phyloP scores from a whole-genome alignment of 1,140 invertebrate species.

The Pygmarrhopalites habei region DNA sequence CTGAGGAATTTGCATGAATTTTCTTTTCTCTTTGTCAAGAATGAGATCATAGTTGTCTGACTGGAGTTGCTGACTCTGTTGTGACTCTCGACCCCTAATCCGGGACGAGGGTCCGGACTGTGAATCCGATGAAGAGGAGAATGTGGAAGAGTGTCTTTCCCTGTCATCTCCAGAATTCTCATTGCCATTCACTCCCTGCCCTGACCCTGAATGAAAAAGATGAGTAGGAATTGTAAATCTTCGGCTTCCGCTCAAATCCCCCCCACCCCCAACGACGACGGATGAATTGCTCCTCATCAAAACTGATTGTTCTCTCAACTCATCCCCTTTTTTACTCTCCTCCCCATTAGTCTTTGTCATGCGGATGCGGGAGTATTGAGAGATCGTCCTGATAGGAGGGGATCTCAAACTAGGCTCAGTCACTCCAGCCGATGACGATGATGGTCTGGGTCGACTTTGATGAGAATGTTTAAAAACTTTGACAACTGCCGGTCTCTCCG shows the following conservation, averaged over 20 bases:
- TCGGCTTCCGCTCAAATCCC: background rate
- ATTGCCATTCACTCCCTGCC: no score
- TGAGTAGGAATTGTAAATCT: background rate
- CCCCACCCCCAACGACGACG: background rate
- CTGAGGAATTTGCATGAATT: constrained; percentile 16
- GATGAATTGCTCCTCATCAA: background rate
- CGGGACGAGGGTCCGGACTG: background rate
- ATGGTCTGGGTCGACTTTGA: no score
- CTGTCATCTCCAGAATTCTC: no score
- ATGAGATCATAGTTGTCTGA: constrained; percentile 26
- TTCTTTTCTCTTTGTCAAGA: constrained; percentile 24
- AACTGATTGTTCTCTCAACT: no score
- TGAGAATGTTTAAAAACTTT: no score
- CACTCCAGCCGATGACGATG: no score
- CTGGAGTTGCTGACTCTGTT: background rate
- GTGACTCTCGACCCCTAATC: background rate
- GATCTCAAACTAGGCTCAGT: no score
- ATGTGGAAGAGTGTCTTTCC: no score
- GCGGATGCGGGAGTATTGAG: constrained; percentile 18
- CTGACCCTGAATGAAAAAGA: background rate
- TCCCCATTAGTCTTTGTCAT: background rate
- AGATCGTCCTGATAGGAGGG: constrained; percentile 4
- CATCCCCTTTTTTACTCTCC: background rate
- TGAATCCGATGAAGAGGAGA: background rate
- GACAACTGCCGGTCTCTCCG: no score